phyloP scores from a whole-genome alignment of 2,797 vertebrate genomes.

The Poecilia gillii region DNA sequence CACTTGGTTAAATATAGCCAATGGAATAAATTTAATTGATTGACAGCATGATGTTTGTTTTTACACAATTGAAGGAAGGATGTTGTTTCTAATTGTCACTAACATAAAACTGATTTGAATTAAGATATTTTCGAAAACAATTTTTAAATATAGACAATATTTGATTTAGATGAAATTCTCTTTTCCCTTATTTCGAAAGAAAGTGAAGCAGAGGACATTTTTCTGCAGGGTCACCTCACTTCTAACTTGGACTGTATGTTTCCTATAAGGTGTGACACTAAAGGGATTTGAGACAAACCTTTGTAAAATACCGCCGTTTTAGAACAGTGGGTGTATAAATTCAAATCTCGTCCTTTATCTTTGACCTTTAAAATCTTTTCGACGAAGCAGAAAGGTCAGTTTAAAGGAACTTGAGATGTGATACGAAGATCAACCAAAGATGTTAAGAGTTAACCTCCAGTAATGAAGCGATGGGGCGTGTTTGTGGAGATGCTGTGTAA shows the following conservation, averaged over 20 bases:
- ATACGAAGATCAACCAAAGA: slow-evolving; percentile 20
- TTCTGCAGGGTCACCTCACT: not conserved
- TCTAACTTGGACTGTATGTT: slow-evolving; percentile 1
- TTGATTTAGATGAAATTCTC: not conserved
- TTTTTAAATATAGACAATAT: not conserved
- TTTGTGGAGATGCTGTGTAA: slow-evolving; percentile 42
- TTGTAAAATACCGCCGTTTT: slow-evolving; percentile 15
- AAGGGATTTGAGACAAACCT: not conserved
- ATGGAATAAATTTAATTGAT: not conserved
- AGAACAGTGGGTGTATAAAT: slow-evolving; percentile 17
- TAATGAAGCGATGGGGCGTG: slow-evolving; percentile 32
- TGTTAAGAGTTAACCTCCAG: slow-evolving; percentile 11
- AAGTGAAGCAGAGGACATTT: not conserved
- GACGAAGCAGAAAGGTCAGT: slow-evolving; percentile 15
- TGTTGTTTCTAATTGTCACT: not conserved
- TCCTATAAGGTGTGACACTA: slow-evolving; percentile 16
- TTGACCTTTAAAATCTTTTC: slow-evolving; percentile 44
- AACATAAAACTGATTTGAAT: not conserved
- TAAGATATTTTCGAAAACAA: not conserved
- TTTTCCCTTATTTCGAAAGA: not conserved
- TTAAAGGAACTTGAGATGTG: slow-evolving; percentile 22
- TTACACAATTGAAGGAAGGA: not conserved
- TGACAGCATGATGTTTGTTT: not conserved
- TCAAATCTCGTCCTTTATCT: slow-evolving; percentile 29
- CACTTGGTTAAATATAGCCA: not conserved